A percentile compares a stretch with the other conserved stretches of the same genome.
Evolutionary conservation across 2,797 vertebrate genomes (phyloP).

Genomic region (Botia kubotai): DNA sequence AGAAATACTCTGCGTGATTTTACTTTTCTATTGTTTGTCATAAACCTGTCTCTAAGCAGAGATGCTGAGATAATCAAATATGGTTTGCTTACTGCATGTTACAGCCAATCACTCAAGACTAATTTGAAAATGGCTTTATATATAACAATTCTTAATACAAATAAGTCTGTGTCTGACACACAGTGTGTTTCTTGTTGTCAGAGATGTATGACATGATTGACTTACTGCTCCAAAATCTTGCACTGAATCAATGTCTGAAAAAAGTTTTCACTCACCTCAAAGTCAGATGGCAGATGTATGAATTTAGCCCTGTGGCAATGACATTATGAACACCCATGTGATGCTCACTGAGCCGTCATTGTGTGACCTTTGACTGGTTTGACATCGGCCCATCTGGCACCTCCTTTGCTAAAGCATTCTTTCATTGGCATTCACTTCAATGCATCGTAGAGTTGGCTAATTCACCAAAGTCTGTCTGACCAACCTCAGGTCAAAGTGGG

Average conservation of each 20-base stretch:
- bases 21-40: neutral
- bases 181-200: constrained; percentile 13
- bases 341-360: constrained; percentile 55
- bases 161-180: neutral
- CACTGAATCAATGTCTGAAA: constrained; percentile 1
- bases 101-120: neutral
- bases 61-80: neutral
- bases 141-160: neutral
- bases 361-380: constrained; percentile 58
- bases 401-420: constrained; percentile 33
- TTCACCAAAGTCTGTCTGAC: constrained; percentile 14
- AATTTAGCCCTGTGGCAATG: constrained; percentile 32
- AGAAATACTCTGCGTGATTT: neutral
- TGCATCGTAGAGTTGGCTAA: neutral
- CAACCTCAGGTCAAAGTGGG: constrained; percentile 13
- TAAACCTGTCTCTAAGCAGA: no score
- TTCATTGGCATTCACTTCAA: constrained; percentile 46
- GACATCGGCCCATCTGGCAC: constrained; percentile 60
- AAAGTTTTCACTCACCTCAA: constrained; percentile 15
- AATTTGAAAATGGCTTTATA: neutral
- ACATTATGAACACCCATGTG: constrained; percentile 45
- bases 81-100: neutral
- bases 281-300: constrained; percentile 48
- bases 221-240: constrained; percentile 16
- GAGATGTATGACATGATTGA: constrained; percentile 15